Evolutionary conservation across 2,113 vertebrate species (phyloP).

Genomic region (Grantiella picta): DNA sequence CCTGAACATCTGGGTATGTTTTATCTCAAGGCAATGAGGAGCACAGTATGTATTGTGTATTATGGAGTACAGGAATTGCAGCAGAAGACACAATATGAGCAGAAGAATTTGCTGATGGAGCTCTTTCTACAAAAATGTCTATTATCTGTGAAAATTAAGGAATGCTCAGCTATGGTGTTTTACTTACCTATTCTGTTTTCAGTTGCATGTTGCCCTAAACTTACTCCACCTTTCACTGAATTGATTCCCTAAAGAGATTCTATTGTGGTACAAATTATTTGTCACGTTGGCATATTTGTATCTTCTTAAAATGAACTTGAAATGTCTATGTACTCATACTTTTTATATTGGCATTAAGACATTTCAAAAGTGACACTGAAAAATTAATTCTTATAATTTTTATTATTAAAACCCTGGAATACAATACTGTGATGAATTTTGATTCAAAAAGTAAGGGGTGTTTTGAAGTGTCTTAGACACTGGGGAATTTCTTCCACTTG

Average conservation of each 20-base stretch:
- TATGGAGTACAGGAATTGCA: neutral
- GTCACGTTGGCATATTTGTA: rapidly evolving
- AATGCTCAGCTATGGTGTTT: neutral
- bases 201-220: neutral
- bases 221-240: neutral
- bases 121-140: neutral
- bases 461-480: neutral
- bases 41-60: neutral
- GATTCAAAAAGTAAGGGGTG: neutral
- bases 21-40: neutral
- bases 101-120: neutral
- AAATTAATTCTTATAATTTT: neutral
- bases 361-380: neutral
- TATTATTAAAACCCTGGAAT: neutral
- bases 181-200: neutral
- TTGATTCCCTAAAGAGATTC: neutral
- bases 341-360: neutral
- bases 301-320: neutral
- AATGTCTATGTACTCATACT: neutral
- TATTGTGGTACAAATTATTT: neutral
- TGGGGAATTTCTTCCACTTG: neutral
- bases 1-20: neutral
- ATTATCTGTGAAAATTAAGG: neutral
- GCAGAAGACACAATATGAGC: neutral
- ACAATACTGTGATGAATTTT: neutral